Conservation (phyloP, 2,888 invertebrate species). For the Dolomedes plantarius region DNA sequence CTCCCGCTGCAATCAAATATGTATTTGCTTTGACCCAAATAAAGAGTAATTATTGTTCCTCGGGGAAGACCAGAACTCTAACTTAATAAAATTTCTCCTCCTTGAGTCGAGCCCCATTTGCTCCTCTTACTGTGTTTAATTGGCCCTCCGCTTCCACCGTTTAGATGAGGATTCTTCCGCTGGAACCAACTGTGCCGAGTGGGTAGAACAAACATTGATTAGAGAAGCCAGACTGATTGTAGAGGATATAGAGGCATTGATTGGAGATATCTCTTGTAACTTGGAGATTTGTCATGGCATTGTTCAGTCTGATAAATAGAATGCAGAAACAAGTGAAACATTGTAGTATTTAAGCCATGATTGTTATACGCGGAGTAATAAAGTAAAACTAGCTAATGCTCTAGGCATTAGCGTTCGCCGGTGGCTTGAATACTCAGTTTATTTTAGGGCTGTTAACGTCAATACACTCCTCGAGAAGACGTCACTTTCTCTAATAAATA, state of each 20-base stretch:
- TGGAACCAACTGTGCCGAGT: not conserved
- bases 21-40: constrained; percentile 12
- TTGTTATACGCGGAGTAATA: no score
- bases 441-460: no score
- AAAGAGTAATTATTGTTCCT: constrained; percentile 1
- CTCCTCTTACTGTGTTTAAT: constrained; percentile 11
- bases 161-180: not conserved
- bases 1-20: not conserved
- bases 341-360: not conserved
- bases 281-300: not conserved
- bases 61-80: not conserved
- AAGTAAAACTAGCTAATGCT: no score
- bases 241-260: not conserved
- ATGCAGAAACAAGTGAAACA: not conserved
- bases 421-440: no score
- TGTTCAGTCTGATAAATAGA: not conserved
- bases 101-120: constrained; percentile 12
- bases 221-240: constrained; percentile 9
- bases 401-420: no score
- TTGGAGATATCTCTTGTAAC: not conserved
- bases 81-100: constrained; percentile 7
- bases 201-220: constrained; percentile 12
- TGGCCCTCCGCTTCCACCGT: not conserved
- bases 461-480: no score
- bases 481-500: no score